A percentile compares a stretch with the other conserved stretches of the same genome.
Conservation (phyloP, 2,113 vertebrate species). For the Acanthochromis polyacanthus region DNA sequence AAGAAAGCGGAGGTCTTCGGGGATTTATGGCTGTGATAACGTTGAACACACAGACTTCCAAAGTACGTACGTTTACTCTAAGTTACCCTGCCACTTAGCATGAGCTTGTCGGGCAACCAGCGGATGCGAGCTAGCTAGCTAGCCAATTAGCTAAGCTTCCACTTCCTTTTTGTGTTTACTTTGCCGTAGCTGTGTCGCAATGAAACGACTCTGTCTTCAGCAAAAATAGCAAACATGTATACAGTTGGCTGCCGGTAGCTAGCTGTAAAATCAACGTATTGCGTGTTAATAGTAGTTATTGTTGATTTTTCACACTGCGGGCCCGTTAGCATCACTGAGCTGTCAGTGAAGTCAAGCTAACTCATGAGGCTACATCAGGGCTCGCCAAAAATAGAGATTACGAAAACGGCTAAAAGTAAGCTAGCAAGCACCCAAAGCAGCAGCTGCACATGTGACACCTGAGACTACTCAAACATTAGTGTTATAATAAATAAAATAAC, state of each 20-base stretch:
- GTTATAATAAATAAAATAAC: too few species aligned
- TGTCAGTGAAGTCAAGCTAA: slow-evolving; percentile 37
- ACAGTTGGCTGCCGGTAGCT: not conserved
- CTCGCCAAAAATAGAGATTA: slow-evolving; percentile 40
- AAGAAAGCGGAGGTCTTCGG: slow-evolving; percentile 37
- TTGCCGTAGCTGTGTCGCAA: too few species aligned
- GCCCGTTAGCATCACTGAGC: slow-evolving; percentile 38
- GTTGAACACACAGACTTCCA: not conserved
- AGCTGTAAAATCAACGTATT: not conserved
- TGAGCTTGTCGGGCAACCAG: slow-evolving; percentile 26
- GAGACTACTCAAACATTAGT: too few species aligned
- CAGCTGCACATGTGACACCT: too few species aligned
- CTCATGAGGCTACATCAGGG: slow-evolving; percentile 11
- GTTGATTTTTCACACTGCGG: not conserved
- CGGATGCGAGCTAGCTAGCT: slow-evolving; percentile 8
- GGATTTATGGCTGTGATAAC: slow-evolving; percentile 40
- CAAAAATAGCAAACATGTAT: not conserved
- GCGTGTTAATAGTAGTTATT: not conserved
- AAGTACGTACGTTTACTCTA: slow-evolving; percentile 48
- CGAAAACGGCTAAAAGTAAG: slow-evolving; percentile 19
- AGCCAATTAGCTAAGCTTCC: slow-evolving; percentile 31
- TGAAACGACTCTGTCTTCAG: not conserved
- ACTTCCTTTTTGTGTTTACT: slow-evolving; percentile 67
- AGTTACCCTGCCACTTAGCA: not conserved
- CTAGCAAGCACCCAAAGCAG: fast-evolving